phyloP scores from a whole-genome alignment of 2,113 vertebrate genomes.

The Erinaceus europaeus region DNA sequence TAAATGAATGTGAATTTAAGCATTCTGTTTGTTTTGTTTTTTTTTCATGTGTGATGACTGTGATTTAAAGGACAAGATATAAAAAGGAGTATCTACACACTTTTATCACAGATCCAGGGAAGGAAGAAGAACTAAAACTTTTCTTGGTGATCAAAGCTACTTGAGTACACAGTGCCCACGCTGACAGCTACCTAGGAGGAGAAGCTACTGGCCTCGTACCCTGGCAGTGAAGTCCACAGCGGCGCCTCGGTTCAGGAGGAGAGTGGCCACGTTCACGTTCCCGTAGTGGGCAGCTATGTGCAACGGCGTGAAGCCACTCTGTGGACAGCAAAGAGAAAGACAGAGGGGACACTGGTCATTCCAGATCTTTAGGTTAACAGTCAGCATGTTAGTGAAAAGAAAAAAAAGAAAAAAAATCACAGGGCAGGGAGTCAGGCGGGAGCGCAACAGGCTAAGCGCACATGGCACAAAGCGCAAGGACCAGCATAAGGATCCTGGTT shows the following conservation, averaged over 20 bases:
- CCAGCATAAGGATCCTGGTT: too few species aligned
- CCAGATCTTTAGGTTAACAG: too few species aligned
- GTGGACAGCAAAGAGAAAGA: constrained; percentile 55
- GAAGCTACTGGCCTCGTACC: constrained; percentile 77
- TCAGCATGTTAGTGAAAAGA: background rate
- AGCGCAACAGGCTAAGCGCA: too few species aligned
- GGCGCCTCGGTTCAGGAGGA: constrained; percentile 95
- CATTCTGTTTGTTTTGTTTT: too few species aligned
- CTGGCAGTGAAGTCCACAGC: constrained; percentile 96
- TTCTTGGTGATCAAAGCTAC: background rate
- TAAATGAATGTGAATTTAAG: background rate
- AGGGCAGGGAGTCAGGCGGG: too few species aligned
- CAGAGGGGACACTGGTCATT: too few species aligned
- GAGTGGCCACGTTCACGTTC: constrained; percentile 95
- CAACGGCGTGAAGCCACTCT: constrained; percentile 98
- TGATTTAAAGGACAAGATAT: background rate
- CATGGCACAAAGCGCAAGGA: too few species aligned
- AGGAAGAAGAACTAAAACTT: background rate
- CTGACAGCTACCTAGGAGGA: background rate
- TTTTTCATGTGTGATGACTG: background rate
- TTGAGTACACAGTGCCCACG: background rate
- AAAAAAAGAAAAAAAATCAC: background rate
- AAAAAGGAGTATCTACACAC: background rate
- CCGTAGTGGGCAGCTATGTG: constrained; percentile 98
- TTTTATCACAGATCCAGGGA: background rate